Base-by-base conservation (phyloP, 2,888 invertebrate genomes). In the Dione vanillae region DNA sequence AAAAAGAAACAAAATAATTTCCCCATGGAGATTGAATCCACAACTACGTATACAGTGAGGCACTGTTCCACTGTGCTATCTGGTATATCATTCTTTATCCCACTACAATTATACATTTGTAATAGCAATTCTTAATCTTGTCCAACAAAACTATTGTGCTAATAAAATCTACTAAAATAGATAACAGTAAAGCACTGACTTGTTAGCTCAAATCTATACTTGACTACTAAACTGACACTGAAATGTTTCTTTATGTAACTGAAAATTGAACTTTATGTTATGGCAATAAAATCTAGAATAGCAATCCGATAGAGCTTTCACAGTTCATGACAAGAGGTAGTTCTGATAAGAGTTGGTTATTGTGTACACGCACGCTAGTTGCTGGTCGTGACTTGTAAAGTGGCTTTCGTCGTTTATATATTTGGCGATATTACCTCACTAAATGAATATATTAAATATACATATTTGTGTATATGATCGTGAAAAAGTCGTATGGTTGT, bases 271-370 rank as follows among this genome's bases (percentile, higher is more conserved):
- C 65, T 35, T 71, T 74, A 35, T 35, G 0, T 1, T 16, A 8
- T 49, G 2, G 9, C 0, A 0, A 41, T 67, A 61, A 9, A 41
- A 37, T 35, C 16, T 14, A 37, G 35, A 52, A 14, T 64, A 40
- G 20, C 0, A 2, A 45, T 14, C 37, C 27, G 27, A 5, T 41
- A 41, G 9, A 2, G n/a, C 27, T 43, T 62, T 56, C n/a, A 64
- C 58, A 62, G 67, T 69, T 72, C 72, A 69, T 69, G 72, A 43
- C 45, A 70, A 67, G 64, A 27, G 67, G 58, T 40, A 69, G 67
- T 72, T 72, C 49, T 56, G 72, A 70, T 72, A 72, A 69, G 71
- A 67, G 49, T 64, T 35, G 71, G 64, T 72, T 67, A 69, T 72
- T 69, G 72, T 52, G 54, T 45, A 45, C 69, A 67, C 58, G 72